Conservation (phyloP, 2,888 invertebrate genomes). For the Dendrolimus houi region DNA sequence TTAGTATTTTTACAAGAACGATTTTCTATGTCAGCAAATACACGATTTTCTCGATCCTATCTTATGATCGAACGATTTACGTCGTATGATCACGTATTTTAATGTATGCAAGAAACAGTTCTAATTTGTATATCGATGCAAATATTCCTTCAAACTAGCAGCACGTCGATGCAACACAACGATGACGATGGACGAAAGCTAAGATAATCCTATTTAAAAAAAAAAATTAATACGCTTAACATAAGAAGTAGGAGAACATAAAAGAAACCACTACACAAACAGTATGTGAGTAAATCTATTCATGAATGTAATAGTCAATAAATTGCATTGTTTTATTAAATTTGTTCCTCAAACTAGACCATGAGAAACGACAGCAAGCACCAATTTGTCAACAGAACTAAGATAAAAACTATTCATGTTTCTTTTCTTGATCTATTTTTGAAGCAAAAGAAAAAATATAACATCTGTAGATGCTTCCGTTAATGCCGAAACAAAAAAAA, state of each 20-base stretch:
- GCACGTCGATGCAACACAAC: neutral
- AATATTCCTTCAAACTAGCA: too few relatives aligned
- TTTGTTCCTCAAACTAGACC: slow-evolving; percentile 26
- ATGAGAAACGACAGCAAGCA: slow-evolving; percentile 14
- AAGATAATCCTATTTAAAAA: too few relatives aligned
- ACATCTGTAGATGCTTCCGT: slow-evolving; percentile 46
- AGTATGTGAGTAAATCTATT: slow-evolving; percentile 13
- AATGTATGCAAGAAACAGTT: too few relatives aligned
- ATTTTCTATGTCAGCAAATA: too few relatives aligned
- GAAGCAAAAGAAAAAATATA: slow-evolving; percentile 23
- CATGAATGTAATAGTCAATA: slow-evolving; percentile 28
- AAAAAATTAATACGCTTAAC: too few relatives aligned
- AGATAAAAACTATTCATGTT: slow-evolving; percentile 24
- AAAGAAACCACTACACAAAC: slow-evolving; percentile 27
- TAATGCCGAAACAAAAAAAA: slow-evolving; percentile 32
- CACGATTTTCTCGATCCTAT: too few relatives aligned
- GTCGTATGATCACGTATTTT: too few relatives aligned
- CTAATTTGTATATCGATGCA: too few relatives aligned
- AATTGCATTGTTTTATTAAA: slow-evolving; percentile 44
- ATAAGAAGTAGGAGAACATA: slow-evolving; percentile 4
- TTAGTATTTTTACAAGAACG: too few relatives aligned
- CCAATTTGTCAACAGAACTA: slow-evolving; percentile 39
- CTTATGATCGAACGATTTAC: too few relatives aligned
- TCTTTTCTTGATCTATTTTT: slow-evolving; percentile 33
- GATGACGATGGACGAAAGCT: slow-evolving; percentile 5